Evolutionary conservation across 1,140 invertebrate genomes (phyloP).

Genomic region (Trichoplusia ni): DNA sequence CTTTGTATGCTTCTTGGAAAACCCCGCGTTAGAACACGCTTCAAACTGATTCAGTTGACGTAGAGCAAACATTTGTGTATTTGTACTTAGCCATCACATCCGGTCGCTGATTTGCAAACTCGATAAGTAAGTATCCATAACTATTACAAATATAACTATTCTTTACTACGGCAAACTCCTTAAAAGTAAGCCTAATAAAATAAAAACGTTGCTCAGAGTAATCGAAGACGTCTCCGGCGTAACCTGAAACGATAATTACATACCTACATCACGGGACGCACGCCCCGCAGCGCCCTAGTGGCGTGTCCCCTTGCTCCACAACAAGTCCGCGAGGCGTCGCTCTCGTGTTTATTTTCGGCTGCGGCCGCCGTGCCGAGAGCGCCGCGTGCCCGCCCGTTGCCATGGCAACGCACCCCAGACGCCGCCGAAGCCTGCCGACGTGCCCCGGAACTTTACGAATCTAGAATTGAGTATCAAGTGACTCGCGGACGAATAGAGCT

Average conservation of each 20-base stretch:
- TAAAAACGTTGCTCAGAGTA: conserved; percentile 6
- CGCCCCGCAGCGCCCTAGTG: conserved; percentile 13
- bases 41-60: conserved; percentile 8
- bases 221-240: conserved; percentile 14
- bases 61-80: conserved; percentile 3
- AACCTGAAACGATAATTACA: conserved; percentile 31
- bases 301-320: conserved; percentile 31
- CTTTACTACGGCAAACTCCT: too few species aligned
- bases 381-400: conserved; percentile 63
- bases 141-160: too few species aligned
- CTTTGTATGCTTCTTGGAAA: conserved; percentile 25
- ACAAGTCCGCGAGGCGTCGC: conserved; percentile 40
- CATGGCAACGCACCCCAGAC: conserved; percentile 73
- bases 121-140: neutral
- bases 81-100: neutral
- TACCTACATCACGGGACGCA: conserved; percentile 34
- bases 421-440: conserved; percentile 54
- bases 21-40: conserved; percentile 20
- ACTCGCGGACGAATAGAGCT: conserved; percentile 15
- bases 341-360: conserved; percentile 74
- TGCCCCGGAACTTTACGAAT: conserved; percentile 48
- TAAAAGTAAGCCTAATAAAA: neutral
- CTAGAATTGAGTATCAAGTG: conserved; percentile 25
- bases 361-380: conserved; percentile 53
- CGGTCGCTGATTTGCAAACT: neutral